phyloP scores from a whole-genome alignment of 2,888 invertebrate species.

The Mythimna lalbum region DNA sequence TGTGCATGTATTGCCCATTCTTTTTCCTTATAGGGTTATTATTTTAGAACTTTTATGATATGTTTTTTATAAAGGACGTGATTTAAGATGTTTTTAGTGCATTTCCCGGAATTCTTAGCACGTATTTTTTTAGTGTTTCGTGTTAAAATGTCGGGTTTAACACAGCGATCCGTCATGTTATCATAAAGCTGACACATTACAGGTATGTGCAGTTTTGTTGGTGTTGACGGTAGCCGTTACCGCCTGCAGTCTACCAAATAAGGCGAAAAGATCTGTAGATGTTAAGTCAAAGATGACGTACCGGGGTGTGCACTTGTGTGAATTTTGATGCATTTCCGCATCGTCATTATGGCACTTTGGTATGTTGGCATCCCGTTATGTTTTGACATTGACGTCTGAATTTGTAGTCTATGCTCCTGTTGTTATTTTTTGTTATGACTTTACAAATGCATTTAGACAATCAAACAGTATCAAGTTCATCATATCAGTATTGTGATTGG shows the following conservation, averaged over 20 bases:
- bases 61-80: constrained; percentile 18
- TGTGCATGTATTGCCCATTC: constrained; percentile 13
- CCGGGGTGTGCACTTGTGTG: constrained; percentile 17
- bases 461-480: too few relatives aligned
- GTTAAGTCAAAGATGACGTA: constrained; percentile 7
- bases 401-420: not conserved
- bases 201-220: constrained; percentile 35
- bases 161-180: constrained; percentile 10
- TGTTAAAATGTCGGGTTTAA: constrained; percentile 37
- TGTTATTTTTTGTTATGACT: not conserved
- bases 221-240: constrained; percentile 14
- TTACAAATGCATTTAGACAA: too few relatives aligned
- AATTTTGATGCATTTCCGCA: constrained; percentile 38
- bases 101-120: constrained; percentile 38
- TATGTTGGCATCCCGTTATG: constrained; percentile 24
- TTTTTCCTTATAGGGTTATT: constrained; percentile 23
- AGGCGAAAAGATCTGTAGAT: constrained; percentile 40
- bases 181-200: constrained; percentile 36
- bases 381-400: constrained; percentile 16
- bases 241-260: constrained; percentile 45
- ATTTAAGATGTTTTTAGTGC: constrained; percentile 22
- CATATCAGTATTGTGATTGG: constrained; percentile 9
- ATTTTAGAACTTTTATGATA: constrained; percentile 15
- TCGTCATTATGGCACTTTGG: constrained; percentile 37
- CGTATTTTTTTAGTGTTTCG: constrained; percentile 50